Evolutionary conservation across 2,113 vertebrate genomes (phyloP), one percentile per base, ranked within the genome.

Genomic region (Stictonetta naevosa): DNA sequence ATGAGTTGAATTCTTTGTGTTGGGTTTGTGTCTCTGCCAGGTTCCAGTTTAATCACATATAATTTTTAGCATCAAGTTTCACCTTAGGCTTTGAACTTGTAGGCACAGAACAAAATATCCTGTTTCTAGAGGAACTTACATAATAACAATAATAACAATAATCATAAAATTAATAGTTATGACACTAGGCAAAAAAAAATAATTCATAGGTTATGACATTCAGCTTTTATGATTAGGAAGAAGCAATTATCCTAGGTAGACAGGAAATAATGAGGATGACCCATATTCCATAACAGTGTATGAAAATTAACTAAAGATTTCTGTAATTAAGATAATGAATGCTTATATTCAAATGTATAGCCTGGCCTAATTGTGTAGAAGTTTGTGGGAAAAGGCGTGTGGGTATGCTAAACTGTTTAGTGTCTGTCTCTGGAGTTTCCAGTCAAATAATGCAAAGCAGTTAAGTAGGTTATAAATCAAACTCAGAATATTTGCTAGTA

Each of bases 251-350:
- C 79, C 78, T 93, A 28, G 2, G 33, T 72, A 96, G 92, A 91
- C 42, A 67, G 83, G 73, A 90, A 94, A 96, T 95, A 96, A 96
- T 95, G 81, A 95, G 83, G 55, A 81, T 80, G 87, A 92, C 92
- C 93, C 66, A 92, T 92, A 95, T 92, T 93, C 74, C 1, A 0
- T 58, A 80, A 71, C 28, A 73, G 34, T 44, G 29, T 52, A 64
- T 90, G 75, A 96, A 94, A 96, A 97, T 92, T 83, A 96, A 83
- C 89, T 74, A 60, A 83, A 97, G 82, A 85, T 86, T 86, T 83
- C 56, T 83, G 67, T 90, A 76, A 50, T 82, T 88, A 86, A 91
- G 76, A 76, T 93, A 97, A 93, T 86, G 78, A 90, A 58, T 75
- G 66, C 74, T 86, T 94, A 50, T 16, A 85, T 95, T 94, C 93